Percentiles rank a stretch among this genome's conserved stretches.
Evolutionary conservation across 1,140 invertebrate genomes (phyloP).

Genomic region (Drosophila littoralis): DNA sequence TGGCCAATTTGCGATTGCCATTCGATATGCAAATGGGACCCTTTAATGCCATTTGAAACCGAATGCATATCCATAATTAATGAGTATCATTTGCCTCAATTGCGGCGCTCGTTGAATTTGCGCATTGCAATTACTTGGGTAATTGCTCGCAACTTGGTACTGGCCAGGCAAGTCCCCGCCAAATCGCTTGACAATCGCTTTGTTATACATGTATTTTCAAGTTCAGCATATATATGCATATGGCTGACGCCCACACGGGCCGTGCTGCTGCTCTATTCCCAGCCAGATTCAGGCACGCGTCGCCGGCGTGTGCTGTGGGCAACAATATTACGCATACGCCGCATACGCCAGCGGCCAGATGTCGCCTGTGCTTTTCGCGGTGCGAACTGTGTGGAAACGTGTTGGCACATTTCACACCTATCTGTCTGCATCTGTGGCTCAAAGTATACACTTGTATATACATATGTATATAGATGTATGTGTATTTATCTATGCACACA

Average conservation of each 20-base stretch:
- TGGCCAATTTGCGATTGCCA: not conserved
- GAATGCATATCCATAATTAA: conserved; percentile 1
- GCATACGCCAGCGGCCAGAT: conserved; percentile 1
- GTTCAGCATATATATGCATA: too few relatives aligned
- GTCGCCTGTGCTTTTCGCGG: not conserved
- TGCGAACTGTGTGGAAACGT: conserved; percentile 11
- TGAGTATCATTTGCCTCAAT: conserved; percentile 5
- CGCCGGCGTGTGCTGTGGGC: conserved; percentile 15
- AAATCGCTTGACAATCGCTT: conserved; percentile 9
- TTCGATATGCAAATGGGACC: conserved; percentile 2
- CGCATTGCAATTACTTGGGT: conserved; percentile 3
- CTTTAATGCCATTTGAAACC: not conserved
- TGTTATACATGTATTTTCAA: not conserved
- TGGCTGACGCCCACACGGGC: too few relatives aligned
- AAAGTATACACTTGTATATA: not conserved
- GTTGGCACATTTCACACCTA: conserved; percentile 37
- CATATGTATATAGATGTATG: not conserved
- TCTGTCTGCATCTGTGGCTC: conserved; percentile 24
- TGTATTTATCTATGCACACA: not conserved
- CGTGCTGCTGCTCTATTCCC: not conserved
- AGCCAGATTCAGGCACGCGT: conserved; percentile 24
- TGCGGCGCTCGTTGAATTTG: not conserved
- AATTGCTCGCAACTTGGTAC: not conserved
- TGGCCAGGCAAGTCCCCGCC: not conserved
- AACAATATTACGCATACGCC: conserved; percentile 47